A percentile compares a stretch with the other conserved stretches of the same genome.
phyloP scores from a whole-genome alignment of 2,113 vertebrate genomes.

The Helogale parvula region DNA sequence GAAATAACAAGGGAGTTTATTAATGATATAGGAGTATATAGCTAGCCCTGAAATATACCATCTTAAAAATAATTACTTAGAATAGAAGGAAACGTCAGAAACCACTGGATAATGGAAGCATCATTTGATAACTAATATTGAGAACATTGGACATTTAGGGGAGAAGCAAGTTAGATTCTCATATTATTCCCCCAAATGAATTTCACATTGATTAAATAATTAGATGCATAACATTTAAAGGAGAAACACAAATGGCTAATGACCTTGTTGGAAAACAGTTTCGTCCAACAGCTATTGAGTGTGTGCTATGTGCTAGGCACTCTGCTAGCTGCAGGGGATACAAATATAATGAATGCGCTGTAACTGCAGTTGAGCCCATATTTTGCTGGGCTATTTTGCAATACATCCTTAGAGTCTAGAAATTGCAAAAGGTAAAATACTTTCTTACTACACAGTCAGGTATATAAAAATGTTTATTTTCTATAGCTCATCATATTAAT shows the following conservation, averaged over 20 bases:
- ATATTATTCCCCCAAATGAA: neutral
- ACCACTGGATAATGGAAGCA: neutral
- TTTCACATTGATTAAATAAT: neutral
- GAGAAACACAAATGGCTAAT: neutral
- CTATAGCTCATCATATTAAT: neutral
- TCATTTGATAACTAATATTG: neutral
- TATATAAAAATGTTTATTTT: neutral
- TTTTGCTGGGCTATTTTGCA: neutral
- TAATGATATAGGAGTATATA: neutral
- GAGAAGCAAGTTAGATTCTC: neutral
- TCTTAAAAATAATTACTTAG: neutral
- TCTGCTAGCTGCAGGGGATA: neutral
- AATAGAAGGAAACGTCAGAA: conserved; percentile 15
- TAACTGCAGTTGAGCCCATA: neutral
- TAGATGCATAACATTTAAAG: conserved; percentile 20
- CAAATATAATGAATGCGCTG: neutral
- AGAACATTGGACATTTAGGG: neutral
- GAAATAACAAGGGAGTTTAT: neutral
- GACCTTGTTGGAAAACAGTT: conserved; percentile 17
- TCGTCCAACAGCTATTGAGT: neutral
- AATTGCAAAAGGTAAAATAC: neutral
- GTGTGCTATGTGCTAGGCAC: neutral
- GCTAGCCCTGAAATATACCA: neutral
- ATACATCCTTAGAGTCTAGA: neutral
- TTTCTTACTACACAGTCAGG: neutral